Percentiles rank a stretch among this genome's conserved stretches.
Evolutionary conservation across 2,113 vertebrate species (phyloP).

Genomic region (Neotoma lepida): DNA sequence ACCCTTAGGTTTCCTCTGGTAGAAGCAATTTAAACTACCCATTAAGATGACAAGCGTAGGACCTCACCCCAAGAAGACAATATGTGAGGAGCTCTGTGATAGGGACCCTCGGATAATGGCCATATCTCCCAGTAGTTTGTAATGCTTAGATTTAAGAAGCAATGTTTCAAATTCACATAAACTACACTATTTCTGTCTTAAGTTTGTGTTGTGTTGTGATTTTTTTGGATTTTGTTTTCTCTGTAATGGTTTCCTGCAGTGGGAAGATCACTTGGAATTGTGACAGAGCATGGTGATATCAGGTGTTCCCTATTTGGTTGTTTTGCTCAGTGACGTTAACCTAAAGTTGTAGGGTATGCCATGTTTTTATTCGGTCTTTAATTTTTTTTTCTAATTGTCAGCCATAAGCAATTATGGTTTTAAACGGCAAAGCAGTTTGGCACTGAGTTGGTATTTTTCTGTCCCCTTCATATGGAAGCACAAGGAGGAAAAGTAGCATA

Average conservation of each 20-base stretch:
- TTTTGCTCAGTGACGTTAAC: background rate
- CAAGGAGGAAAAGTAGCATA: background rate
- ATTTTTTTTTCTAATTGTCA: background rate
- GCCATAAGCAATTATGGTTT: background rate
- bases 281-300: background rate
- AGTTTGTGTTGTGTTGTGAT: background rate
- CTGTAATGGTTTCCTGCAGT: background rate
- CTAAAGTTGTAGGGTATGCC: background rate
- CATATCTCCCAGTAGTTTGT: background rate
- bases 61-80: background rate
- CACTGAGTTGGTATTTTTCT: background rate
- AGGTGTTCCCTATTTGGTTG: background rate
- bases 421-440: background rate
- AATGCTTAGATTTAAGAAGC: background rate
- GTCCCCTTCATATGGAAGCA: background rate
- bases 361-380: background rate
- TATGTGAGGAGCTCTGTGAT: background rate
- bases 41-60: background rate
- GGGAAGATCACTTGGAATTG: background rate
- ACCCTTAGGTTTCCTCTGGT: background rate
- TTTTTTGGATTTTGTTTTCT: slow-evolving; percentile 9
- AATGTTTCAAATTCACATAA: background rate
- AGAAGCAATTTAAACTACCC: background rate
- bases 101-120: background rate
- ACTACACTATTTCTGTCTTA: background rate